Percentiles rank a stretch among this genome's conserved stretches.
phyloP scores from a whole-genome alignment of 2,113 vertebrate species.

The Ondatra zibethicus region DNA sequence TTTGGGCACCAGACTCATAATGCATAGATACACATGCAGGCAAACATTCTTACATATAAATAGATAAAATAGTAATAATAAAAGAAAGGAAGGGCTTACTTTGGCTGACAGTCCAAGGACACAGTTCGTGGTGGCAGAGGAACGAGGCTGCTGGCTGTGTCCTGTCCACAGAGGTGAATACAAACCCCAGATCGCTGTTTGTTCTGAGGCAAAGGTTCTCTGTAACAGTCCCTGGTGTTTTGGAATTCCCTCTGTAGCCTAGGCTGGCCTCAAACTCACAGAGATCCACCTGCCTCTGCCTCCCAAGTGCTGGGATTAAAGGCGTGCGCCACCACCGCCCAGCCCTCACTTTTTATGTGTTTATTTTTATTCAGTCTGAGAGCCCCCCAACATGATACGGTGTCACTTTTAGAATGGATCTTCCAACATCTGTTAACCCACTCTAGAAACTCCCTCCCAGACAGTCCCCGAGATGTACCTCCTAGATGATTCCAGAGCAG shows the following conservation, averaged over 20 bases:
- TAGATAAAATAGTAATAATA: neutral
- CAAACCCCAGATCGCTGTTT: neutral
- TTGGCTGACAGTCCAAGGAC: neutral
- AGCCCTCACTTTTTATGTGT: neutral
- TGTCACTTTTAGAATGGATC: neutral
- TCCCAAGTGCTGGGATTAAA: neutral
- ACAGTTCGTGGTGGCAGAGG: neutral
- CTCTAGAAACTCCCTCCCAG: neutral
- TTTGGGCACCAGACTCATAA: neutral
- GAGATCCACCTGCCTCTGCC: neutral
- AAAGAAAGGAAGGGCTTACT: neutral
- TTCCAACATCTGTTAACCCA: neutral
- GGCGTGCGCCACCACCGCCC: neutral
- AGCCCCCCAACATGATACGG: too few species aligned
- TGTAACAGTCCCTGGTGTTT: neutral
- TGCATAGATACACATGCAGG: neutral
- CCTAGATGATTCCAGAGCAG: neutral
- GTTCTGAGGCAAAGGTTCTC: neutral
- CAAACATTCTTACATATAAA: neutral
- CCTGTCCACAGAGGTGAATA: neutral
- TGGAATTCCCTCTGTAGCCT: neutral
- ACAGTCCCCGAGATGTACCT: neutral
- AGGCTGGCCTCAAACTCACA: neutral
- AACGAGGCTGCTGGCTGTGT: neutral
- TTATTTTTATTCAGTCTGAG: neutral